phyloP scores from a whole-genome alignment of 2,113 vertebrate genomes.

The Monopterus albus region DNA sequence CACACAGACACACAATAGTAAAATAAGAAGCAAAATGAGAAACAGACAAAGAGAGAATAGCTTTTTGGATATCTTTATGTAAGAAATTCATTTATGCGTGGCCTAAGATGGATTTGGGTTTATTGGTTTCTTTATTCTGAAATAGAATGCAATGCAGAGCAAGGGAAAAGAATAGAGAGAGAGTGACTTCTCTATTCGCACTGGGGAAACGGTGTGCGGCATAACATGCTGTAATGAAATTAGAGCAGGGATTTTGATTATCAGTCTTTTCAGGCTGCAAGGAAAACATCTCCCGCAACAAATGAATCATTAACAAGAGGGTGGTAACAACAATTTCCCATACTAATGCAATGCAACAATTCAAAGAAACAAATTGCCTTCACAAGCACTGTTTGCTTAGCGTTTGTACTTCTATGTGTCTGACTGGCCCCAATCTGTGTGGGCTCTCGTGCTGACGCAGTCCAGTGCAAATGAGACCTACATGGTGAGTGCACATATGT shows the following conservation, averaged over 20 bases:
- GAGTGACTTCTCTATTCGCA: slow-evolving; percentile 14
- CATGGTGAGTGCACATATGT: background rate
- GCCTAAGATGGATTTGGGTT: slow-evolving; percentile 45
- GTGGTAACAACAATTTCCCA: slow-evolving; percentile 26
- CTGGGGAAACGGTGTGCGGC: slow-evolving; percentile 32
- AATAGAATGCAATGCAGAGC: slow-evolving; percentile 15
- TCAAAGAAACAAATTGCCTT: slow-evolving; percentile 4
- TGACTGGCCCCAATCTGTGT: slow-evolving; percentile 14
- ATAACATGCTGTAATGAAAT: slow-evolving; percentile 51
- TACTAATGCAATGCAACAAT: slow-evolving; percentile 48
- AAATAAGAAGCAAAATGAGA: slow-evolving; percentile 47
- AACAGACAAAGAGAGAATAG: slow-evolving; percentile 41
- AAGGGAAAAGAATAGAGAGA: background rate
- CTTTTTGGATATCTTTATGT: slow-evolving; percentile 53
- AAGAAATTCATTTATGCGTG: slow-evolving; percentile 51
- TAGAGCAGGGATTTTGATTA: slow-evolving; percentile 49
- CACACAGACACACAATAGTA: slow-evolving; percentile 18
- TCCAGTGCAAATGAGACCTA: slow-evolving; percentile 26
- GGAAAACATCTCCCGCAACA: slow-evolving; percentile 57
- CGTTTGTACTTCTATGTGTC: background rate
- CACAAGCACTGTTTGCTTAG: slow-evolving; percentile 32
- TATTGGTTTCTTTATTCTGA: slow-evolving; percentile 55
- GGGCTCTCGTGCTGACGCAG: slow-evolving; percentile 34
- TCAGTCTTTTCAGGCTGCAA: slow-evolving; percentile 30
- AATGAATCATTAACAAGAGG: slow-evolving; percentile 52